Conservation (phyloP, 2,113 vertebrate genomes). For the Pluvianellus socialis region DNA sequence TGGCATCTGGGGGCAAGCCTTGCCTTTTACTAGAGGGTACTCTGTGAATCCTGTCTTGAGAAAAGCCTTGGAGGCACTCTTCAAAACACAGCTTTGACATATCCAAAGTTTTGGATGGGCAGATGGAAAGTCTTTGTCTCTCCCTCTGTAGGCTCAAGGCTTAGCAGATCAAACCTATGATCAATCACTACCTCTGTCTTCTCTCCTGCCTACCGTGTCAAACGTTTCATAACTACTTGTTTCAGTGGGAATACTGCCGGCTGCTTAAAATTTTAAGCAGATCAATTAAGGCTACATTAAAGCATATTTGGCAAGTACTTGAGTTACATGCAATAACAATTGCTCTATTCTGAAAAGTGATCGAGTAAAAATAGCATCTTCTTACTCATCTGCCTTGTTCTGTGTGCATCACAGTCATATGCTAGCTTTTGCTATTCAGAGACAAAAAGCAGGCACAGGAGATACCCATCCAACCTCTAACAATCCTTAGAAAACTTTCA, state of each 20-base stretch:
- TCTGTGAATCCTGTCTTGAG: neutral
- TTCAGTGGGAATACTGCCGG: slow-evolving; percentile 42
- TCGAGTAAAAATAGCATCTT: slow-evolving; percentile 44
- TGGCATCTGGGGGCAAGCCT: slow-evolving; percentile 6
- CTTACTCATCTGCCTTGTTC: slow-evolving; percentile 53
- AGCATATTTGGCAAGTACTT: slow-evolving; percentile 39
- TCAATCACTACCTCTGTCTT: neutral
- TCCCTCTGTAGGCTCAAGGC: slow-evolving; percentile 31
- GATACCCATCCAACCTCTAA: neutral
- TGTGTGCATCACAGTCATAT: slow-evolving; percentile 43
- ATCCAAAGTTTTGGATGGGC: neutral
- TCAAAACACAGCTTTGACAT: slow-evolving; percentile 20
- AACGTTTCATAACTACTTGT: slow-evolving; percentile 12
- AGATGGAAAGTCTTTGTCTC: slow-evolving; percentile 33
- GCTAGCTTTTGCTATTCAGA: slow-evolving; percentile 41
- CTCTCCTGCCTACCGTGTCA: neutral
- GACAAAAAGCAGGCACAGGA: slow-evolving; percentile 30
- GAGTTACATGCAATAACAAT: slow-evolving; percentile 55
- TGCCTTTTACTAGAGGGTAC: slow-evolving; percentile 7
- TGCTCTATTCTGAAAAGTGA: slow-evolving; percentile 35
- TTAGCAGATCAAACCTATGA: neutral
- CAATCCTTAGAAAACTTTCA: slow-evolving; percentile 12
- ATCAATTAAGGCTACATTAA: slow-evolving; percentile 56
- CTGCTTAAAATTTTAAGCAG: slow-evolving; percentile 43
- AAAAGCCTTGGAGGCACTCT: slow-evolving; percentile 5